Evolutionary conservation across 2,797 vertebrate species (phyloP), one percentile per base, ranked within the genome.

Genomic region (Poeciliopsis turneri): DNA sequence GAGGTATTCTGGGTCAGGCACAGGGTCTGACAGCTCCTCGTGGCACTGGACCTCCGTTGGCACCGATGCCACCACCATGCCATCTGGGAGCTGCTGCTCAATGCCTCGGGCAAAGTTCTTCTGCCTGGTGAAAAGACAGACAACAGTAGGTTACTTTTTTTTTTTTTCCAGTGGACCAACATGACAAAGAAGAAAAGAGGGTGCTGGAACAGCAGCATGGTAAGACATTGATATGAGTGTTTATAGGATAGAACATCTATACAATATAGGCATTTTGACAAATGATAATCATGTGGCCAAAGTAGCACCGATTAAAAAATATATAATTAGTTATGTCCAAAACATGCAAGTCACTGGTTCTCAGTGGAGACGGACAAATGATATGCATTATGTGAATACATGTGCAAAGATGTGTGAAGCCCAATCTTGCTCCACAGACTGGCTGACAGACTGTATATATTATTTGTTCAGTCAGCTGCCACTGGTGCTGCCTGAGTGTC

Each of bases 61-160:
- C 74, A 98, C 97, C 0, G 97, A 98, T 49, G 98, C 97, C 87
- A 99, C 97, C 87, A 97, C 96, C 92, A 99, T 96, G 77, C 98
- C 98, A 85, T 99, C 98, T 0, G 98, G 98, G 82, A 99, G 96
- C 90, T 99, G 98, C 92, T 99, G 98, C 82, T 98, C 97, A 81
- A 99, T 96, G 87, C 98, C 97, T 36, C 97, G 95, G 87, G 97
- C 98, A 95, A 98, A 98, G 93, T 99, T 99, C 95, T 97, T 99
- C 94, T 97, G 98, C 92, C 98, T 99, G 90, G 59, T 93, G 79
- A 81, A 53, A 77, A 79, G 74, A 81, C 64, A 83, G 45, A 90
- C 20, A 11, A 74, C 61, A 74, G 76, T 75, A 61, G 41, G 76
- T 53, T 72, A 15, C 72, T 36, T 66, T 75, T 83, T 93, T 33